Evolutionary conservation across 1,140 invertebrate species (phyloP).

Genomic region (Drosophila ercepeae): DNA sequence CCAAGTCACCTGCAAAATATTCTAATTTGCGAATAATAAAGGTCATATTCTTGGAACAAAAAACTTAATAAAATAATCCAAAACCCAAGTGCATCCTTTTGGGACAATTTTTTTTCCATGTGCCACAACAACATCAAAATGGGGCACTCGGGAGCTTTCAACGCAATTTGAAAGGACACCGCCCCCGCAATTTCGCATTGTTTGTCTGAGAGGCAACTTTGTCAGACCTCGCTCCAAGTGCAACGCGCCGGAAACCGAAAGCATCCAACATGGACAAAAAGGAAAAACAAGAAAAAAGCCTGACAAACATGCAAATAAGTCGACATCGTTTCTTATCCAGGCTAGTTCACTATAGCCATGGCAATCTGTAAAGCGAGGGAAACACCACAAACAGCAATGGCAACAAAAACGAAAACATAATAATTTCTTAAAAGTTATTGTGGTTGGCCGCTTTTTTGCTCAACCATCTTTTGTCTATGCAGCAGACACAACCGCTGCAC

Average conservation of each 20-base stretch:
- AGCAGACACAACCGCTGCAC: background rate
- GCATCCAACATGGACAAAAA: conserved; percentile 39
- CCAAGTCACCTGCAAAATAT: background rate
- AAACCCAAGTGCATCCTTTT: background rate
- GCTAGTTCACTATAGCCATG: conserved; percentile 28
- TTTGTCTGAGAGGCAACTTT: conserved; percentile 64
- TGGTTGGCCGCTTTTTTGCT: conserved; percentile 42
- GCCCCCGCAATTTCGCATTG: conserved; percentile 67
- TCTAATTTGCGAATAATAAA: no score
- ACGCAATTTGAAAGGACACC: conserved; percentile 67
- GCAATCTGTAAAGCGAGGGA: conserved; percentile 14
- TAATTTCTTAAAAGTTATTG: conserved; percentile 65
- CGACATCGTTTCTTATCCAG: conserved; percentile 50
- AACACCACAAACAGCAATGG: background rate
- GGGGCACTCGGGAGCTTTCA: conserved; percentile 77
- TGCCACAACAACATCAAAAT: conserved; percentile 38
- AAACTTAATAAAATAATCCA: no score
- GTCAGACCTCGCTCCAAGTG: conserved; percentile 53
- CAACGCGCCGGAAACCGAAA: conserved; percentile 66
- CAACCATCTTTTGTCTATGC: conserved; percentile 58
- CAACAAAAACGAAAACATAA: conserved; percentile 33
- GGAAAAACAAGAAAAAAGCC: conserved; percentile 7
- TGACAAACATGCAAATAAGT: conserved; percentile 52
- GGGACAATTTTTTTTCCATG: background rate
- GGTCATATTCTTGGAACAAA: background rate